These are phyloP conservation scores for Apodemus speciosus DNA, from an alignment of 2,113 vertebrate genomes.

Conservation along the genomic window DNA sequence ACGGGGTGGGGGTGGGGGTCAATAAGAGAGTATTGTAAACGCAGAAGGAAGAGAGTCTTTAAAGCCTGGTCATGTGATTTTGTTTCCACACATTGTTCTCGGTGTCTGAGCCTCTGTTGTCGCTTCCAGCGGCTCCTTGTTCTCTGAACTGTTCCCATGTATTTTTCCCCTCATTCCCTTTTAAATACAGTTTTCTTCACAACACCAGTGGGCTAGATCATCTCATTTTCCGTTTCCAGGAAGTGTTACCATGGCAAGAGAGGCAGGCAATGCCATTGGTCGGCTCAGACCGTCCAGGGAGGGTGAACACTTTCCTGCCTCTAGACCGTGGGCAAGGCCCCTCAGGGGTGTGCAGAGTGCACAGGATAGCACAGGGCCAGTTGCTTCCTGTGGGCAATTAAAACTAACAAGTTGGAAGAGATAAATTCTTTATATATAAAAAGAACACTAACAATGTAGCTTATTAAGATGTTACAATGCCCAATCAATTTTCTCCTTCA, in stretches of 20 bases:
- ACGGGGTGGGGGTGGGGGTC: too few species aligned
- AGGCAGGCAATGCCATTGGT: background rate
- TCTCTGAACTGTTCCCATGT: conserved; percentile 8
- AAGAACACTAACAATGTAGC: background rate
- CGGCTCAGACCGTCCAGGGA: conserved; percentile 13
- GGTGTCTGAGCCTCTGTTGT: background rate
- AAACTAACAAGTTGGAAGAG: conserved; percentile 26
- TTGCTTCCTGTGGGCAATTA: conserved; percentile 34
- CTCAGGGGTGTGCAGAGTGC: background rate
- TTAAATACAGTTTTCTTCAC: conserved; percentile 36
- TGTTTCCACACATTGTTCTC: conserved; percentile 59
- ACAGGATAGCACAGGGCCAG: conserved; percentile 32
- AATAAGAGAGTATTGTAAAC: conserved; percentile 66
- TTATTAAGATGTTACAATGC: background rate
- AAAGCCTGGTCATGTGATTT: conserved; percentile 53
- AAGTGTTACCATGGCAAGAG: conserved; percentile 6
- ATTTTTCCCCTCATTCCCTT: background rate
- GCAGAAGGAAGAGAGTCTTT: conserved; percentile 71
- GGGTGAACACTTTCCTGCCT: background rate
- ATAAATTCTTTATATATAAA: conserved; percentile 12
- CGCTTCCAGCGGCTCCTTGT: background rate
- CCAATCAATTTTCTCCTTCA: background rate
- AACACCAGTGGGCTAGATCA: conserved; percentile 35
- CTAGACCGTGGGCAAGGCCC: background rate
- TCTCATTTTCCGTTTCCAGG: conserved; percentile 49